Conservation (phyloP, 2,113 vertebrate genomes). For the Bufo bufo region DNA sequence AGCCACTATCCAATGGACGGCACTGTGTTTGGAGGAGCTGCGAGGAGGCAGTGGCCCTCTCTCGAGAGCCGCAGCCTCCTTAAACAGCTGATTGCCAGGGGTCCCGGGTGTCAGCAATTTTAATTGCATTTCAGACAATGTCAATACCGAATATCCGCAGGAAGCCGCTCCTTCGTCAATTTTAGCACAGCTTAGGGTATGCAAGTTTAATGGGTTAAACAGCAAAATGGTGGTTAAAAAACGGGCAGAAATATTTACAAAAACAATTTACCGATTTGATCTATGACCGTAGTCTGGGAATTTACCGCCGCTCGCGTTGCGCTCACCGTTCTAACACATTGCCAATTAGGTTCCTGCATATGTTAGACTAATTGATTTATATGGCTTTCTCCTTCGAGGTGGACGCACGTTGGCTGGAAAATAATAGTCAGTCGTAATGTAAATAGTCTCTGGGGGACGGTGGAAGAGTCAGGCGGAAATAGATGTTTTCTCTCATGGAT, state of each 20-base stretch:
- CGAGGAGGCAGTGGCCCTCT: no score
- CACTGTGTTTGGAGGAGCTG: no score
- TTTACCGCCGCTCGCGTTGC: not conserved
- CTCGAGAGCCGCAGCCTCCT: no score
- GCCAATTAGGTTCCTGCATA: conserved; percentile 45
- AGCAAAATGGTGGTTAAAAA: not conserved
- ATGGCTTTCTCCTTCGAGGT: conserved; percentile 44
- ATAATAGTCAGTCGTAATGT: conserved; percentile 33
- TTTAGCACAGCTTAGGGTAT: not conserved
- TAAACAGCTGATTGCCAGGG: no score
- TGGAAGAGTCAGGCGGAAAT: conserved; percentile 38
- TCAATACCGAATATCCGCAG: not conserved
- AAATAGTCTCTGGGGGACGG: conserved; percentile 36
- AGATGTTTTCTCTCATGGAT: conserved; percentile 46
- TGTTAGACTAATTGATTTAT: conserved; percentile 54
- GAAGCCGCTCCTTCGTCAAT: not conserved
- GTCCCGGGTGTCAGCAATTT: not conserved
- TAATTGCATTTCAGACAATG: not conserved
- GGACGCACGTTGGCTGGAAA: conserved; percentile 14
- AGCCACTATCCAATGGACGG: no score
- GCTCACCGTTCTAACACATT: not conserved
- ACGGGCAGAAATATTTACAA: not conserved
- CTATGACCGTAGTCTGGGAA: not conserved
- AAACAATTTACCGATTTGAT: conserved; percentile 11
- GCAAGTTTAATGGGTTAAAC: not conserved